phyloP scores from a whole-genome alignment of 2,113 vertebrate species.

The Danionella cerebrum region DNA sequence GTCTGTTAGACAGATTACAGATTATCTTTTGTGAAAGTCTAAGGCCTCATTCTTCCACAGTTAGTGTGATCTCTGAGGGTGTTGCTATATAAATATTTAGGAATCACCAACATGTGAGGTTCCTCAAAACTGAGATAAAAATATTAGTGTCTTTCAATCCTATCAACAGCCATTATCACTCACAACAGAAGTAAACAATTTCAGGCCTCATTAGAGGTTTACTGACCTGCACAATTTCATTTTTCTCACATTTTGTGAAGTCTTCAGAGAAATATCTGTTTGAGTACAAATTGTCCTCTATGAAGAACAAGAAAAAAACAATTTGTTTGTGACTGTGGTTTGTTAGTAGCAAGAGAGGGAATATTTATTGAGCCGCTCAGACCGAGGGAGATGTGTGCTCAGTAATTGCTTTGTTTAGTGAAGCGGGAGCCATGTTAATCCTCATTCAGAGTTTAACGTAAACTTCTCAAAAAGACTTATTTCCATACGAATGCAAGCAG shows the following conservation, averaged over 20 bases:
- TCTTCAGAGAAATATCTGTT: too few relatives aligned
- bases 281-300: neutral
- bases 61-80: neutral
- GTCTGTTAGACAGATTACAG: conserved; percentile 7
- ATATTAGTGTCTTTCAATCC: neutral
- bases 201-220: neutral
- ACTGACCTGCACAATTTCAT: too few relatives aligned
- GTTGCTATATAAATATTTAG: neutral
- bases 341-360: neutral
- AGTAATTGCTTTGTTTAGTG: conserved; percentile 35
- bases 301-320: neutral
- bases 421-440: conserved; percentile 25
- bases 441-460: conserved; percentile 34
- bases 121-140: neutral
- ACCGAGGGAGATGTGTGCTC: conserved; percentile 29
- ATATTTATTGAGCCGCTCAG: conserved; percentile 29
- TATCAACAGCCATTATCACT: neutral
- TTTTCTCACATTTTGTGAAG: too few relatives aligned
- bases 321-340: conserved; percentile 11
- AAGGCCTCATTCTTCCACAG: neutral
- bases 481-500: conserved; percentile 36
- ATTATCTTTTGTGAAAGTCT: neutral
- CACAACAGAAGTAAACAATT: neutral
- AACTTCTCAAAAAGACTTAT: conserved; percentile 39
- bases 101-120: too few relatives aligned